A percentile compares a stretch with the other conserved stretches of the same genome.
These are phyloP conservation scores for Lepidurus packardi DNA, from an alignment of 1,140 invertebrate species.

Conservation along the genomic window DNA sequence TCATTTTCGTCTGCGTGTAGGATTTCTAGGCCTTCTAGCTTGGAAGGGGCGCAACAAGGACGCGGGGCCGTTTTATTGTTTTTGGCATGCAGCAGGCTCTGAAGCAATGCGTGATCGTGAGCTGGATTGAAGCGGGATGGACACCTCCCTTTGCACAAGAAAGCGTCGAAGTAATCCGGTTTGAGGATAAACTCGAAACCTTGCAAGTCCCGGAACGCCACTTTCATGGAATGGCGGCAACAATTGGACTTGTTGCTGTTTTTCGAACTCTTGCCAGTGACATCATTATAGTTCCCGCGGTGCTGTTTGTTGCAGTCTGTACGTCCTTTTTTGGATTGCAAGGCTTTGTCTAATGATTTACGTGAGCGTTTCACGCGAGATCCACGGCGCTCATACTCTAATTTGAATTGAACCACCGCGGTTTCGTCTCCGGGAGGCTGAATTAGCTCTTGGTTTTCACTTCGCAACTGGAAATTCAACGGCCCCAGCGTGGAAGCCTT, in stretches of 20 bases:
- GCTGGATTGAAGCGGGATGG: slow-evolving; percentile 60
- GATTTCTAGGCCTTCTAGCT: slow-evolving; percentile 60
- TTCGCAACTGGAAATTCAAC: neutral
- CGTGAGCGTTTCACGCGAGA: slow-evolving; percentile 7
- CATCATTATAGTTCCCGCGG: slow-evolving; percentile 24
- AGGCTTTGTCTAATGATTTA: neutral
- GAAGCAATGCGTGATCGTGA: slow-evolving; percentile 64
- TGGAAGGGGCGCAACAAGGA: slow-evolving; percentile 65
- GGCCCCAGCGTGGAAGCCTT: neutral
- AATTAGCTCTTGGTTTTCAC: neutral
- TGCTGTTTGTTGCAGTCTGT: slow-evolving; percentile 3
- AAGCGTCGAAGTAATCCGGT: slow-evolving; percentile 64
- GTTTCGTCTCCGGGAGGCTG: neutral
- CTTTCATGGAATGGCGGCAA: slow-evolving; percentile 59
- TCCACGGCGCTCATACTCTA: slow-evolving; percentile 1
- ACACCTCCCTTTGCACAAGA: slow-evolving; percentile 65
- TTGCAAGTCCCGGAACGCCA: slow-evolving; percentile 59
- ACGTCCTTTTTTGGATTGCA: neutral
- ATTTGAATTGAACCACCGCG: neutral
- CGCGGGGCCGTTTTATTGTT: slow-evolving; percentile 50
- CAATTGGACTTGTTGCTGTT: slow-evolving; percentile 53
- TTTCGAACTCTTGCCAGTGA: slow-evolving; percentile 26
- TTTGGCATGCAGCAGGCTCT: slow-evolving; percentile 52
- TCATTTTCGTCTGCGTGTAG: slow-evolving; percentile 60
- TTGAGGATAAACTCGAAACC: slow-evolving; percentile 64